Base-by-base conservation (phyloP, 2,797 vertebrate genomes). In the Smutsia gigantea region DNA sequence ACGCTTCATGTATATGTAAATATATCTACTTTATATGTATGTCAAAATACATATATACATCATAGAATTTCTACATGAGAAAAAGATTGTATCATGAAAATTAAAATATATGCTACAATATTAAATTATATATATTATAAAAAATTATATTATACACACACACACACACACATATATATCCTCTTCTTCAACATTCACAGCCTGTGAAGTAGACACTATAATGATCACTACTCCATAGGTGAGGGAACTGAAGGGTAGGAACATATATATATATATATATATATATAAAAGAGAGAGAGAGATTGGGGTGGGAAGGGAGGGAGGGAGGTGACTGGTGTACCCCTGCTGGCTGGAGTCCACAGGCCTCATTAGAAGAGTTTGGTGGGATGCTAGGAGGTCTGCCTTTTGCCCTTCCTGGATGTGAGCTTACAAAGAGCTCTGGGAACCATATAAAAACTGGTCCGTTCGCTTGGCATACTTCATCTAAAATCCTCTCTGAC, bases 321-420 rank as follows among this genome's bases (percentile, higher is more conserved):
- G 46, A 46, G 46, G 46, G 46, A 46, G 46, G 11, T 46, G 46
- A n/a, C 72, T 2, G 1, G 61, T 57, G 8, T 9, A 27, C 12
- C 1, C 0, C 8, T 57, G 7, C 29, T 8, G 1, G 18, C 46
- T 39, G 46, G 68, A 57, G 49, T 13, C 49, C 17, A 17, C 0
- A 5, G 68, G 42, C 7, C 9, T 84, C 68, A 19, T 14, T 77
- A 23, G 17, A 77, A 57, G 49, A 89, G 12, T 18, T 27, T 55
- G 51, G 19, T 46, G 64, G 69, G 46, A 66, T 49, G 57, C 34
- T 27, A 2, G 7, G 4, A 68, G 23, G 17, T 31, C 39, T 78
- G 46, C 21, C 19, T 29, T 79, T 84, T 5, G 3, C 51, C 34
- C 55, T 19, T 13, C 37, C 51, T 49, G 39, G 42, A 18, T 39